Base-by-base conservation (phyloP, 2,113 vertebrate genomes). In the Sinocyclocheilus anshuiensis region DNA sequence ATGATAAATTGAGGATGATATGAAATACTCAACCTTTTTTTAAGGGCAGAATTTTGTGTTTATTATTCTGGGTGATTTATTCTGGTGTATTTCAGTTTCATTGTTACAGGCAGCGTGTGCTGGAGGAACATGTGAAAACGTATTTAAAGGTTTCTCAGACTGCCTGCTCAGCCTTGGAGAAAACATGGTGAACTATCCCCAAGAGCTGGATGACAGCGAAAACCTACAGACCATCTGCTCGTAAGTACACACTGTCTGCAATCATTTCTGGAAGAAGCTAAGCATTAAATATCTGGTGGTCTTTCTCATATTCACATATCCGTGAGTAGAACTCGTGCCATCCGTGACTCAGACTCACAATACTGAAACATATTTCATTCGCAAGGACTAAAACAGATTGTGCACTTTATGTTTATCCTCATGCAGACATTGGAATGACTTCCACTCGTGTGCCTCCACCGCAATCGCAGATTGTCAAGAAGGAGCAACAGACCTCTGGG, bases 381-480 rank as follows among this genome's bases (percentile, higher is more conserved):
- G 10, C 18, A 55, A 36, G 18, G 18, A 42, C 22, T 81, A 22
- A 42, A 63, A 26, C 36, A 81, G 57, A 80, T 16, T 81, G 77
- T 39, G 39, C 33, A 63, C 45, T 15, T 48, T 24, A 18, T 79
- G 26, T 72, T 89, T 84, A 6, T 80, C 24, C 67, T 48, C n/a
- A 22, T 84, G 39, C 93, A 97, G 96, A 91, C 97, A 97, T 93
- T 97, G 96, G 96, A 94, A 96, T 87, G 95, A 96, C 88, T 97
- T 97, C 92, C 96, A 97, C 89, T 94, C 94, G 87, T 97, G 96
- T 91, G 95, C 96, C 88, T 94, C 95, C 91, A 95, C 94, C 85
- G 96, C 96, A 86, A 94, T 97, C 86, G 96, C 96, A 88, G 96
- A 97, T 93, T 97, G 96, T 93, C 96, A 96, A 90, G 96, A 96